Evolutionary conservation across 2,113 vertebrate species (phyloP).

Genomic region (Andinoacara biseriatus): DNA sequence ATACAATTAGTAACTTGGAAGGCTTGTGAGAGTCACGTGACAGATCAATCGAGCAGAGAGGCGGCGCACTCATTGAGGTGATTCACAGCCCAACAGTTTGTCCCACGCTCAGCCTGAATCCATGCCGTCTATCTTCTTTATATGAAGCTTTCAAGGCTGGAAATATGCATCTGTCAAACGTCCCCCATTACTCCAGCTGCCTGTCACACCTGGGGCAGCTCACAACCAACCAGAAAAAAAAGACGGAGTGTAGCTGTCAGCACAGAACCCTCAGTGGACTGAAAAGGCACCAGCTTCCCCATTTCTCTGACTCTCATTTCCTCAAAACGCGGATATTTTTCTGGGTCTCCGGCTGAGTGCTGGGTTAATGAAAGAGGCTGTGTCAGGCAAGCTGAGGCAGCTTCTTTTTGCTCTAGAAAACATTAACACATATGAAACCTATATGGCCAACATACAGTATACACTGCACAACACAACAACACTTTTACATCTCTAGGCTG

Average conservation of each 20-base stretch:
- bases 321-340: constrained; percentile 68
- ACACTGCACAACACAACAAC: neutral
- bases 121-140: constrained; percentile 77
- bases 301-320: constrained; percentile 73
- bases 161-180: constrained; percentile 80
- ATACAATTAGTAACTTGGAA: constrained; percentile 67
- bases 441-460: neutral
- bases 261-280: constrained; percentile 64
- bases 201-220: constrained; percentile 77
- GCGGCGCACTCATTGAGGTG: constrained; percentile 70
- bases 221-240: constrained; percentile 57
- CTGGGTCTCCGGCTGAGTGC: constrained; percentile 52
- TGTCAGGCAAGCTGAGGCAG: constrained; percentile 53
- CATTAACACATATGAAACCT: constrained; percentile 20
- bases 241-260: constrained; percentile 76
- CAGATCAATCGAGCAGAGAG: constrained; percentile 63
- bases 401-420: constrained; percentile 53
- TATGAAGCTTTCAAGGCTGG: constrained; percentile 76
- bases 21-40: constrained; percentile 61
- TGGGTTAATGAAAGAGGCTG: constrained; percentile 62
- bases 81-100: constrained; percentile 77
- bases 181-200: constrained; percentile 74
- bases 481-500: neutral
- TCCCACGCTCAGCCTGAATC: constrained; percentile 64
- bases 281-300: constrained; percentile 63